phyloP scores from a whole-genome alignment of 2,888 invertebrate genomes.

The Apodemia duryi region DNA sequence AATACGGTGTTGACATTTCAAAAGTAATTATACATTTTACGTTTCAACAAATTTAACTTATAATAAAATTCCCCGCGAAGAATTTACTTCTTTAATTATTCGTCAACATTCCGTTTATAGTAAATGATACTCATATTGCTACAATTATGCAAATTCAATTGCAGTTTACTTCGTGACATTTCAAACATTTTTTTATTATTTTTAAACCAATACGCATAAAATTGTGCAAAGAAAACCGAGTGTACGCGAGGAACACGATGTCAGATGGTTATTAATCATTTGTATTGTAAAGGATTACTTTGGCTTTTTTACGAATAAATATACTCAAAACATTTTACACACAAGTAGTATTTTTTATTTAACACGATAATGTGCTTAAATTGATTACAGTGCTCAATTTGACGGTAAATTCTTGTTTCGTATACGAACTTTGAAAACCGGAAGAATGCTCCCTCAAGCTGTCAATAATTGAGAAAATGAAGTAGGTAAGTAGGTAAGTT shows the following conservation, averaged over 20 bases:
- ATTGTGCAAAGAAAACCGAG: neutral
- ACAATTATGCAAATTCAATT: constrained; percentile 33
- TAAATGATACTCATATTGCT: constrained; percentile 25
- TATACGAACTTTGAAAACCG: too few relatives aligned
- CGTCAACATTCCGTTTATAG: constrained; percentile 14
- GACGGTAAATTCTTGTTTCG: too few relatives aligned
- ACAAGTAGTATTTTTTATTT: neutral
- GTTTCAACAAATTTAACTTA: neutral
- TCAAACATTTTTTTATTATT: constrained; percentile 4
- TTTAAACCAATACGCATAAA: constrained; percentile 8
- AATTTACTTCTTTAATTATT: constrained; percentile 24
- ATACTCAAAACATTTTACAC: neutral
- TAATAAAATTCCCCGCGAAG: neutral
- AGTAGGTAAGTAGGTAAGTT: too few relatives aligned
- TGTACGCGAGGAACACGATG: constrained; percentile 1
- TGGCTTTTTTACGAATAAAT: neutral
- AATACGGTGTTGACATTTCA: constrained; percentile 10
- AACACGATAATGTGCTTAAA: neutral
- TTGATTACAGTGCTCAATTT: too few relatives aligned
- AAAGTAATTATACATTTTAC: constrained; percentile 7
- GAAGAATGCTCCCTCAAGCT: too few relatives aligned
- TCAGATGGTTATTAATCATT: constrained; percentile 8
- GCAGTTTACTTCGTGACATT: constrained; percentile 33
- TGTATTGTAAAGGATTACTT: neutral
- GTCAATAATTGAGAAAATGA: too few relatives aligned